A percentile compares a stretch with the other conserved stretches of the same genome.
Conservation (phyloP, 2,888 invertebrate genomes). For the Nezara viridula region DNA sequence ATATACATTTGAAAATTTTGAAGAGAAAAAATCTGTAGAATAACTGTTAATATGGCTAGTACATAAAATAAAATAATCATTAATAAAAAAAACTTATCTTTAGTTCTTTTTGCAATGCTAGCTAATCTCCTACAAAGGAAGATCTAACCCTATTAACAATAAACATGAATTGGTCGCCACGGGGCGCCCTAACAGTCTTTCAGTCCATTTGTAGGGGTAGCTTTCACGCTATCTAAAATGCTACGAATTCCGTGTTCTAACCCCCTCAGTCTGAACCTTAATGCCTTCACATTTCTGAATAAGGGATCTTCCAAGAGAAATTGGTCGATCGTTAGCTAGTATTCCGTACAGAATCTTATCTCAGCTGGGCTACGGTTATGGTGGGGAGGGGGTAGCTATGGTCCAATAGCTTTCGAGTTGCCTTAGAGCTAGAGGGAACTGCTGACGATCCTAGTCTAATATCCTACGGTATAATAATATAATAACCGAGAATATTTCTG, state of each 20-base stretch:
- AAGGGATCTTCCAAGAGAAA: not conserved
- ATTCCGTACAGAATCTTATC: not conserved
- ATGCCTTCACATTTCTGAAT: slow-evolving; percentile 22
- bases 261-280: not conserved
- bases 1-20: too few relatives aligned
- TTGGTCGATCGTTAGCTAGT: not conserved
- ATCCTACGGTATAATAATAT: too few relatives aligned
- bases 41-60: too few relatives aligned
- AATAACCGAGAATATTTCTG: not conserved
- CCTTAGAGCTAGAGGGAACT: not conserved
- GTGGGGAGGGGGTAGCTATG: not conserved
- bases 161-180: not conserved
- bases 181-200: not conserved
- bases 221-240: not conserved
- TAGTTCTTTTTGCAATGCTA: not conserved
- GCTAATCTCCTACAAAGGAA: not conserved
- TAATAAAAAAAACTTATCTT: not conserved
- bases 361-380: not conserved
- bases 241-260: not conserved
- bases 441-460: not conserved
- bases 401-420: not conserved
- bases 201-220: not conserved
- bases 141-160: not conserved
- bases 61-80: too few relatives aligned
- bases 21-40: too few relatives aligned